Evolutionary conservation across 2,888 invertebrate genomes (phyloP), one percentile per base, ranked within the genome.

Genomic region (Scaptomyza reducta): DNA sequence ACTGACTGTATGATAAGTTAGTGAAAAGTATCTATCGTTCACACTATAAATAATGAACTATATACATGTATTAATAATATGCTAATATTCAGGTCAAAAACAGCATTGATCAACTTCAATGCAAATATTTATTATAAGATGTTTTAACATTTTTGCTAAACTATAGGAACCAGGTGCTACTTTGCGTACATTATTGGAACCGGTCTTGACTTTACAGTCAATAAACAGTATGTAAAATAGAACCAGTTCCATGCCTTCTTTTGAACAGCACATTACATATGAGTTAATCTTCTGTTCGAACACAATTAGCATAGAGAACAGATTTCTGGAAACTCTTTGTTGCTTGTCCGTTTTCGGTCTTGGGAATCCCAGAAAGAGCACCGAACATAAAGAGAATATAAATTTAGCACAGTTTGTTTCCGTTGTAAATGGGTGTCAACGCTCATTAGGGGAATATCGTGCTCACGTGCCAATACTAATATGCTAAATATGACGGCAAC

Each of bases 381-480:
- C 6, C 6, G n/a, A 14, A 7, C 6, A 13, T 5, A 11, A 14
- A 14, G 2, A n/a, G n/a, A 14, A 7, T n/a, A 3, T 3, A 11
- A 33, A 13, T n/a, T n/a, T 6, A n/a, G 6, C 33, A 35, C 6
- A 10, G 6, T 6, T 6, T 35, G 33, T 35, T 35, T 5, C 6
- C n/a, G 14, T 38, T 38, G n/a, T 33, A 33, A 33, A 33, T 7
- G 11, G 1, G 35, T 14, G 38, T 38, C 0, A 38, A 38, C 14
- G 14, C 14, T 14, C 35, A 13, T 35, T 35, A n/a, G 22, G 56
- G 22, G 25, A 35, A 56, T 38, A 45, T 76, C 67, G 74, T 72
- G 77, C 40, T 22, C 77, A 71, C 74, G 74, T 67, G 74, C 49
- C 49, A 62, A 27, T 53, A 54, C 58, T 47, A 56, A 62, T 56